Evolutionary conservation across 1,140 invertebrate genomes (phyloP), one percentile per base, ranked within the genome.

Genomic region (Calephelis nemesis): DNA sequence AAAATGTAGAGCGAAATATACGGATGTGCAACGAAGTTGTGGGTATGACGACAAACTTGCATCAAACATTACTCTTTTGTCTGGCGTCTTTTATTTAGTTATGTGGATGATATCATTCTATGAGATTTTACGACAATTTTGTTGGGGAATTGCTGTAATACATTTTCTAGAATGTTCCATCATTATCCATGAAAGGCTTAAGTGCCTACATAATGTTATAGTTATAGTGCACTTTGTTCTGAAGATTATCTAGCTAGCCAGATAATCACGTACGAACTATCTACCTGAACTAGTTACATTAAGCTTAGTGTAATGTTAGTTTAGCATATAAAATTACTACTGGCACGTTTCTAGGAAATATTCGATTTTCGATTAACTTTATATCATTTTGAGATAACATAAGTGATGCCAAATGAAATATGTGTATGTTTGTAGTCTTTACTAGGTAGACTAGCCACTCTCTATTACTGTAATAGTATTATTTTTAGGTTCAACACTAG

Each of bases 21-120:
- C 39, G 54, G 30, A 58, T 58, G 40, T 60, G 54, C 54, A 60
- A 60, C 68, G 68, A 73, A 72, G 69, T 69, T 70, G 67, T n/a
- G 50, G 63, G 15, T 64, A 69, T 69, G 48, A 60, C 64, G 60
- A 73, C 69, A 63, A 69, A 73, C 65, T 73, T 73, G 50, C 67
- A 63, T 69, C 68, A 47, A 63, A 62, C 68, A 69, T 73, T 67
- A 69, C 65, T 73, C 49, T 67, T 65, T 68, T 58, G 67, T 39
- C 48, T 52, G 63, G 60, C 54, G 54, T 60, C 54, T 60, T 60
- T 60, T 60, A 60, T 60, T 60, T 60, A 60, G 54, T 64, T 69
- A 65, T 64, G 52, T 54, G 48, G 62, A 58, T 54, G 54, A 19
- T 39, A 60, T 60, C 54, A 60, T 60, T 60, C 54, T 60, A 39